These are phyloP conservation scores for Lucilia sericata DNA, from an alignment of 1,140 invertebrate genomes.

Conservation along the genomic window DNA sequence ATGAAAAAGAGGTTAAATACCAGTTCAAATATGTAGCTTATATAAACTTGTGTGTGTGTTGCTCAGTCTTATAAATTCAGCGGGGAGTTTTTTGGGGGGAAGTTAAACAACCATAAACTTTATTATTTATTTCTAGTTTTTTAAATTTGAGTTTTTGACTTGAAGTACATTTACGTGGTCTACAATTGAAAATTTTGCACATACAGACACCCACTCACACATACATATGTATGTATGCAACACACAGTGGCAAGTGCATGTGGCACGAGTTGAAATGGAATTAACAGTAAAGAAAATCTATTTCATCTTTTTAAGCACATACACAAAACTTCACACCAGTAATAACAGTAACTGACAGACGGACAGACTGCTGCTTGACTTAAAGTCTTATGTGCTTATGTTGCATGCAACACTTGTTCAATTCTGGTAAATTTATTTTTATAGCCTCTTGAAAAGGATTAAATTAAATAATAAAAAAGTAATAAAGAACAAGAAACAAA, in stretches of 20 bases:
- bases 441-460: slow-evolving; percentile 15
- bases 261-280: neutral
- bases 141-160: neutral
- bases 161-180: slow-evolving; percentile 1
- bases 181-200: neutral
- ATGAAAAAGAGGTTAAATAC: neutral
- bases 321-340: neutral
- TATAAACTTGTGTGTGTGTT: neutral
- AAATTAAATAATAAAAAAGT: neutral
- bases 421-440: slow-evolving; percentile 30
- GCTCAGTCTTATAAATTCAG: neutral
- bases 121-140: neutral
- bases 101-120: no score
- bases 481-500: neutral
- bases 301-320: neutral
- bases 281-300: neutral
- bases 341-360: neutral
- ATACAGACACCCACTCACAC: neutral
- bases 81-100: no score
- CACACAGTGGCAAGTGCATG: neutral
- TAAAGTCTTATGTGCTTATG: slow-evolving; percentile 23
- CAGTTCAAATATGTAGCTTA: neutral
- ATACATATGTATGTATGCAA: no score
- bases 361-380: neutral
- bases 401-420: slow-evolving; percentile 28